These are phyloP conservation scores for Brachystomella parvula DNA, from an alignment of 1,140 invertebrate genomes.

Conservation along the genomic window DNA sequence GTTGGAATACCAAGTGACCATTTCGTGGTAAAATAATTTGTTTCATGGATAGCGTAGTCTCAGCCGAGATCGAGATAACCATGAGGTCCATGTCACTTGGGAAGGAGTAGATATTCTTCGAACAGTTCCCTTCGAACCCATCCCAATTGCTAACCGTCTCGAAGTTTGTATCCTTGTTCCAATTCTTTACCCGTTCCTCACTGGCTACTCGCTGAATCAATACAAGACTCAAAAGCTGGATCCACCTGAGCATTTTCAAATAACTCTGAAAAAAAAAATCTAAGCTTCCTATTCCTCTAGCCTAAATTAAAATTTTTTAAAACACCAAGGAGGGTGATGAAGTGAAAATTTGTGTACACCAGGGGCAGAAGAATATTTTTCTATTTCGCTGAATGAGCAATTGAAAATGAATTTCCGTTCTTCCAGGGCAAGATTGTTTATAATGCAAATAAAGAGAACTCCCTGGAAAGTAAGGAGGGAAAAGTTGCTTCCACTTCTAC, in stretches of 20 bases:
- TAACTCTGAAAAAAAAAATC: not conserved
- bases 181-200: slow-evolving; percentile 4
- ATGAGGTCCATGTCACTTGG: slow-evolving; percentile 26
- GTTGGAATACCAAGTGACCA: slow-evolving; percentile 36
- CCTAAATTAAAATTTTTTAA: not conserved
- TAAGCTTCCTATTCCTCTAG: too few species aligned
- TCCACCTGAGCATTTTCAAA: too few species aligned
- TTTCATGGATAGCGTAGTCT: slow-evolving; percentile 23
- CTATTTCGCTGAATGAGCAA: too few species aligned
- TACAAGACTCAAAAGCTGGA: not conserved
- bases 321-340: not conserved
- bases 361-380: too few species aligned
- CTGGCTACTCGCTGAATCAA: not conserved
- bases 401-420: too few species aligned
- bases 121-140: slow-evolving; percentile 30
- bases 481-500: too few species aligned
- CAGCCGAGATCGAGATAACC: slow-evolving; percentile 26
- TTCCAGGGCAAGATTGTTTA: too few species aligned
- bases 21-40: slow-evolving; percentile 36
- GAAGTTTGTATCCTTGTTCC: slow-evolving; percentile 35
- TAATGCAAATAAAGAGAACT: too few species aligned
- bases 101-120: slow-evolving; percentile 35
- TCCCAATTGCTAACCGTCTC: slow-evolving; percentile 33
- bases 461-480: too few species aligned
- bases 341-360: too few species aligned